These are phyloP conservation scores for Halcyon badia DNA, from an alignment of 2,797 vertebrate species.

Conservation along the genomic window DNA sequence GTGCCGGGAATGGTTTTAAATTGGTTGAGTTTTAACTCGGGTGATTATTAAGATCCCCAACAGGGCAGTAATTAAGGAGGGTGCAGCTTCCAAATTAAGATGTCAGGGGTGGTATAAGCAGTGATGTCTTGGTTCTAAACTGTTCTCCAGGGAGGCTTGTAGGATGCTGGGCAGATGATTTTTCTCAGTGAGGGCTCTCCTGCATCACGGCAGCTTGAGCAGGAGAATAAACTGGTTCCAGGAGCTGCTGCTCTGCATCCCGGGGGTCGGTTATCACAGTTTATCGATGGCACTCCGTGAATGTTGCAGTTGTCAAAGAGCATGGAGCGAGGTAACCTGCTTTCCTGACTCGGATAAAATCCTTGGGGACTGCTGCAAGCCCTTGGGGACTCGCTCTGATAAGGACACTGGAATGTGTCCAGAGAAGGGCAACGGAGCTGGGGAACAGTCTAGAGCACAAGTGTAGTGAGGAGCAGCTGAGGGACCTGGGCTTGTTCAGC, in stretches of 20 bases:
- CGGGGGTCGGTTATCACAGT: background rate
- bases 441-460: no score
- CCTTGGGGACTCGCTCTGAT: background rate
- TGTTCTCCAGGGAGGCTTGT: background rate
- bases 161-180: background rate
- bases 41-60: conserved; percentile 64
- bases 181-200: background rate
- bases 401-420: background rate
- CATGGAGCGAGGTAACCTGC: background rate
- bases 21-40: conserved; percentile 67
- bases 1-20: conserved; percentile 75
- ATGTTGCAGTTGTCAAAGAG: fast-evolving
- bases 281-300: fast-evolving
- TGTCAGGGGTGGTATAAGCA: background rate
- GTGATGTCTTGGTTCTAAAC: background rate
- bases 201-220: background rate
- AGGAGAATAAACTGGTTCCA: background rate
- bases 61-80: conserved; percentile 71
- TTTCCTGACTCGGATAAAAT: fast-evolving
- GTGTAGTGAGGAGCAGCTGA: no score
- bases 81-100: conserved; percentile 38
- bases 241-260: background rate
- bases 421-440: no score
- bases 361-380: background rate
- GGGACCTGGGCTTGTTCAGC: no score